These are phyloP conservation scores for Euspilapteryx auroguttella DNA, from an alignment of 2,888 invertebrate genomes.

Conservation along the genomic window DNA sequence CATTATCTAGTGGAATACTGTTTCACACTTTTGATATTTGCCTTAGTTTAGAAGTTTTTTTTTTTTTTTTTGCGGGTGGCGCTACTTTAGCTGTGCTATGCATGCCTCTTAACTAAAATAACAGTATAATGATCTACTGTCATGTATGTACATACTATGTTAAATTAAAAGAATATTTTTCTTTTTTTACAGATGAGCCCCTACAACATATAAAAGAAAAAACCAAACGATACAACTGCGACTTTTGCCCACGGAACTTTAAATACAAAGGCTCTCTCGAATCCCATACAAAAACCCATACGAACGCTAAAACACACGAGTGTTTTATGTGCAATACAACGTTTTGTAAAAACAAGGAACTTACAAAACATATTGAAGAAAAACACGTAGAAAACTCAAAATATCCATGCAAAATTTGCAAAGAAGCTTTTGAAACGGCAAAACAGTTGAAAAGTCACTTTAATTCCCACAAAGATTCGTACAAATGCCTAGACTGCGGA, in stretches of 20 bases:
- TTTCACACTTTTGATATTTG: too few species aligned
- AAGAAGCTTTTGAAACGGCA: slow-evolving; percentile 22
- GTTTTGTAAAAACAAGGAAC: slow-evolving; percentile 26
- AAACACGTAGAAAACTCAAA: slow-evolving; percentile 17
- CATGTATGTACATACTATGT: neutral
- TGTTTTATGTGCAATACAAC: slow-evolving; percentile 27
- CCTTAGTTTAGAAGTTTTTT: too few species aligned
- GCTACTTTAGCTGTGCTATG: too few species aligned
- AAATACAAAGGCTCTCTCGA: slow-evolving; percentile 23
- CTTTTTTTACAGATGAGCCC: slow-evolving; percentile 9
- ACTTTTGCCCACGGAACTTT: slow-evolving; percentile 18
- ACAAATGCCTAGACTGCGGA: slow-evolving; percentile 25
- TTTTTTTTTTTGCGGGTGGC: too few species aligned
- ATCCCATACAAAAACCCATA: slow-evolving; percentile 20
- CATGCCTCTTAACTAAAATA: too few species aligned
- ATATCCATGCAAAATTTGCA: slow-evolving; percentile 29
- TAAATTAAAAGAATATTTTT: neutral
- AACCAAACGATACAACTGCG: slow-evolving; percentile 14
- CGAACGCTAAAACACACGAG: slow-evolving; percentile 25
- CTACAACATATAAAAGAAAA: slow-evolving; percentile 7
- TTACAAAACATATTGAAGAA: slow-evolving; percentile 26
- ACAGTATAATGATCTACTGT: neutral
- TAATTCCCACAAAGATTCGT: slow-evolving; percentile 21
- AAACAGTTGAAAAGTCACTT: slow-evolving; percentile 30
- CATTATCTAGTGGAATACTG: too few species aligned